Evolutionary conservation across 2,113 vertebrate genomes (phyloP).

Genomic region (Centropus unirufus): DNA sequence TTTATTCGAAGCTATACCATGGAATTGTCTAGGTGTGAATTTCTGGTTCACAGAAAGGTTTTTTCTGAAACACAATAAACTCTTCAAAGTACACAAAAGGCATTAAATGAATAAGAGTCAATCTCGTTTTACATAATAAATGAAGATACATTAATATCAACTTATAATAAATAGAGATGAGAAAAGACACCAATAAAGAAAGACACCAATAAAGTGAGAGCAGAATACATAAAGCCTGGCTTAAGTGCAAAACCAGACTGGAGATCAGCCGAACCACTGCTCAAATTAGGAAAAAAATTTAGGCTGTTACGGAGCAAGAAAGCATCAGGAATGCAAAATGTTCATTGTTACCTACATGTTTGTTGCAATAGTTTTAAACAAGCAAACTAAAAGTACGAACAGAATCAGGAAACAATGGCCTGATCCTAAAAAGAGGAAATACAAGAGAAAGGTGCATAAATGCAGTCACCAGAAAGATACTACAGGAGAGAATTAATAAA

Average conservation of each 20-base stretch:
- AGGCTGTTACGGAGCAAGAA: not conserved
- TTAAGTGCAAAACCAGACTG: not conserved
- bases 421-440: not conserved
- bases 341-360: not conserved
- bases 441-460: fast-evolving
- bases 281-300: not conserved
- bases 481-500: not conserved
- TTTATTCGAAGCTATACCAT: not conserved
- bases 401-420: not conserved
- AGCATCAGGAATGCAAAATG: not conserved
- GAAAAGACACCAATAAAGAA: not conserved
- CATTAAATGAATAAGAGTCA: not conserved
- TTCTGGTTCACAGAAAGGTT: not conserved
- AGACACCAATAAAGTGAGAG: not conserved
- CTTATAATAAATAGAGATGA: not conserved
- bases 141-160: not conserved
- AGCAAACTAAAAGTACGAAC: not conserved
- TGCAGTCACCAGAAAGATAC: not conserved
- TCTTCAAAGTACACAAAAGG: not conserved
- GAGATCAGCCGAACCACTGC: not conserved
- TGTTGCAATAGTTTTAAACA: not conserved
- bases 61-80: not conserved
- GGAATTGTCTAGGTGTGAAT: not conserved
- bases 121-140: not conserved
- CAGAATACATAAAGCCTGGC: not conserved